Evolutionary conservation across 2,888 invertebrate genomes (phyloP).

Genomic region (Ochropleura plecta): DNA sequence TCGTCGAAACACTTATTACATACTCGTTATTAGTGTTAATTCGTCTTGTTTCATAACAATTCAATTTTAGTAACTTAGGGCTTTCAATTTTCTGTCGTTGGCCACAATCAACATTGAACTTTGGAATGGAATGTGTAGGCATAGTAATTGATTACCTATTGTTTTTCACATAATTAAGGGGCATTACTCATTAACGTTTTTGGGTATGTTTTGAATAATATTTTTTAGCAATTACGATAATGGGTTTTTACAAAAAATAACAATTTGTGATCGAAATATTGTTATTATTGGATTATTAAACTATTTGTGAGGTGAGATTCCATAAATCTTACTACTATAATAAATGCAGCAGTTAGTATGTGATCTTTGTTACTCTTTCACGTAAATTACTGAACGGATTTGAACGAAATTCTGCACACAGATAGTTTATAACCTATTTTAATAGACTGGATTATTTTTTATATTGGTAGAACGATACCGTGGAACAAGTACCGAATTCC

Average conservation of each 20-base stretch:
- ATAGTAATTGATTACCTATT: background rate
- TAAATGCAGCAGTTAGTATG: background rate
- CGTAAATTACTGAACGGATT: background rate
- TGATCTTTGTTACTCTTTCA: background rate
- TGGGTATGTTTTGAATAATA: background rate
- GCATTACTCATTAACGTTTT: background rate
- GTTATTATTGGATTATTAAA: too few relatives aligned
- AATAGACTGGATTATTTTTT: background rate
- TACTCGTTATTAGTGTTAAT: conserved; percentile 12
- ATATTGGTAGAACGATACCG: background rate
- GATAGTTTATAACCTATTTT: background rate
- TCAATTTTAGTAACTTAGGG: conserved; percentile 16
- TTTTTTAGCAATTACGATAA: background rate
- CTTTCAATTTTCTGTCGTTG: conserved; percentile 7
- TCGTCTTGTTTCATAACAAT: conserved; percentile 34
- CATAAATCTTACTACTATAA: background rate
- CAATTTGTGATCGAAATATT: background rate
- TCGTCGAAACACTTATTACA: conserved; percentile 22
- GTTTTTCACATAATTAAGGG: conserved; percentile 10
- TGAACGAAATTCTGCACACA: background rate
- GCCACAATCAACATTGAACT: conserved; percentile 2
- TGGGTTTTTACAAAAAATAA: background rate
- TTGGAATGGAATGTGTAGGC: background rate
- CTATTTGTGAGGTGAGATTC: too few relatives aligned
- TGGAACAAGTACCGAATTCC: background rate